phyloP scores from a whole-genome alignment of 2,797 vertebrate genomes.

The Parauchenoglanis punctatus region DNA sequence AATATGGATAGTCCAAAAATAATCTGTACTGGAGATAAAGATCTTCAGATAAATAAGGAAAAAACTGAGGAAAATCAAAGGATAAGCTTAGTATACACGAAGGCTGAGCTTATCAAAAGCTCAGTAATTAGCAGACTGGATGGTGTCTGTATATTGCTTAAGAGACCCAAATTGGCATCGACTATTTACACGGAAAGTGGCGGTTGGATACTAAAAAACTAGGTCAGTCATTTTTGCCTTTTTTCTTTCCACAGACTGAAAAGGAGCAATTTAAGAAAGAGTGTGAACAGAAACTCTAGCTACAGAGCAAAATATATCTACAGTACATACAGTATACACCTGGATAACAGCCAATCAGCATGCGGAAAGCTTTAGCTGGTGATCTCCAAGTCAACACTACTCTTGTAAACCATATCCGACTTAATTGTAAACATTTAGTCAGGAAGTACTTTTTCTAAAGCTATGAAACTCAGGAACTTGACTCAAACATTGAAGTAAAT shows the following conservation, averaged over 20 bases:
- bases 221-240: neutral
- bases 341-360: neutral
- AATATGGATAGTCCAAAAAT: neutral
- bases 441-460: neutral
- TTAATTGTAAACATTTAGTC: neutral
- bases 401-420: constrained; percentile 5
- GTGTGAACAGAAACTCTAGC: neutral
- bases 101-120: neutral
- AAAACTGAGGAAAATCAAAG: neutral
- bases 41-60: neutral
- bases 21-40: neutral
- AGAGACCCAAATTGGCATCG: neutral
- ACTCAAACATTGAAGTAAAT: neutral
- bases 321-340: neutral
- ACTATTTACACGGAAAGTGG: neutral
- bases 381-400: neutral
- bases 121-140: neutral
- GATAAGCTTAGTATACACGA: neutral
- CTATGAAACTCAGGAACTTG: neutral
- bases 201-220: neutral
- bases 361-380: neutral
- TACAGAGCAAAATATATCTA: neutral
- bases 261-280: neutral
- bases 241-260: neutral
- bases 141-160: neutral